Conservation (phyloP, 2,113 vertebrate genomes). For the Montifringilla adamsi region DNA sequence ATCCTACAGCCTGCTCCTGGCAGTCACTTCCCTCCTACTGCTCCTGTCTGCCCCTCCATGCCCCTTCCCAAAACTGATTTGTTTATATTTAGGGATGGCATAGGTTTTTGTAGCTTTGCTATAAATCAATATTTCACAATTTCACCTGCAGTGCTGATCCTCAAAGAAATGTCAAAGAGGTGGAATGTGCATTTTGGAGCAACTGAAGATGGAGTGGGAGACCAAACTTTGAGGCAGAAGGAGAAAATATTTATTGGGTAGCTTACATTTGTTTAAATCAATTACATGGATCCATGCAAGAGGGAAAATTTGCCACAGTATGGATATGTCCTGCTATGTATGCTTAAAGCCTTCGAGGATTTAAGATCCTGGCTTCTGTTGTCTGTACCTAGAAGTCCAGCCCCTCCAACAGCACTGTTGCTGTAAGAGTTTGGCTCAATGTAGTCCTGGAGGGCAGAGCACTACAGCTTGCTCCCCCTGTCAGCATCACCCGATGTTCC, state of each 20-base stretch:
- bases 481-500: not conserved
- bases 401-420: fast-evolving
- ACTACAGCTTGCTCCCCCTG: not conserved
- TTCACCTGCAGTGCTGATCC: not conserved
- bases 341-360: not conserved
- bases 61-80: not conserved
- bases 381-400: not conserved
- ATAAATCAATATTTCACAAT: not conserved
- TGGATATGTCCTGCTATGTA: fast-evolving
- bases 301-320: not conserved
- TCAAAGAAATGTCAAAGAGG: not conserved
- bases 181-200: not conserved
- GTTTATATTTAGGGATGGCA: not conserved
- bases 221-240: not conserved
- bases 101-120: not conserved
- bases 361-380: not conserved
- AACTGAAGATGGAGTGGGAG: not conserved
- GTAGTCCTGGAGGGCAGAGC: not conserved
- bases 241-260: not conserved
- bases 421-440: not conserved
- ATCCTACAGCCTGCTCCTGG: not conserved
- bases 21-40: not conserved
- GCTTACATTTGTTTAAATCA: not conserved
- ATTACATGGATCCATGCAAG: not conserved
- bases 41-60: not conserved